Percentiles rank a stretch among this genome's conserved stretches.
phyloP scores from a whole-genome alignment of 2,113 vertebrate species.

The Perca fluviatilis region DNA sequence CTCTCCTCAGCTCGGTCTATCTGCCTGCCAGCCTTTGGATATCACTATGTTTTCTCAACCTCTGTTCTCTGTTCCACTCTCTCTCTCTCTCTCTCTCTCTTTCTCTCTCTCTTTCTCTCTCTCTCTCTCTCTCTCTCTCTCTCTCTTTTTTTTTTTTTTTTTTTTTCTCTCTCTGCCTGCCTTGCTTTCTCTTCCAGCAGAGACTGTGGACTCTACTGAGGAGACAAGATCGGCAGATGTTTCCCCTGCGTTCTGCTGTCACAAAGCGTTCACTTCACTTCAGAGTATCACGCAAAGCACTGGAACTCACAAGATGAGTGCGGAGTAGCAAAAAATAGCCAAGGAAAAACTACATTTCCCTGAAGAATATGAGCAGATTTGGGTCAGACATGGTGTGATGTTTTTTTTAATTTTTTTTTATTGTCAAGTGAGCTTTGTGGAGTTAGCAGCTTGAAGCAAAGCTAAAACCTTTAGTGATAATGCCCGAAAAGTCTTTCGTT shows the following conservation, averaged over 20 bases:
- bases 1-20: conserved; percentile 3
- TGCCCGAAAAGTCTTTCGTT: conserved; percentile 3
- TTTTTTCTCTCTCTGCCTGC: background rate
- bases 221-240: conserved; percentile 50
- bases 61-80: background rate
- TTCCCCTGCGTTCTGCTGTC: conserved; percentile 44
- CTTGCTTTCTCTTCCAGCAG: conserved; percentile 12
- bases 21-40: conserved; percentile 16
- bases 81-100: too few species aligned
- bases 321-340: conserved; percentile 53
- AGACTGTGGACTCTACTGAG: conserved; percentile 21
- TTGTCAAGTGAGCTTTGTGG: conserved; percentile 48
- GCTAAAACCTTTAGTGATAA: conserved; percentile 35
- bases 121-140: background rate
- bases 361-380: conserved; percentile 58
- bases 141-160: too few species aligned
- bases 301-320: conserved; percentile 34
- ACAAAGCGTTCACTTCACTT: conserved; percentile 49
- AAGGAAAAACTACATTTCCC: conserved; percentile 43
- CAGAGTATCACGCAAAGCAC: conserved; percentile 15
- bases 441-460: conserved; percentile 48
- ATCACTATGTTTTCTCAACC: conserved; percentile 22
- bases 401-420: background rate
- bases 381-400: conserved; percentile 51
- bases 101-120: background rate